Evolutionary conservation across 2,797 vertebrate genomes (phyloP).

Genomic region (Bovichtus diacanthus): DNA sequence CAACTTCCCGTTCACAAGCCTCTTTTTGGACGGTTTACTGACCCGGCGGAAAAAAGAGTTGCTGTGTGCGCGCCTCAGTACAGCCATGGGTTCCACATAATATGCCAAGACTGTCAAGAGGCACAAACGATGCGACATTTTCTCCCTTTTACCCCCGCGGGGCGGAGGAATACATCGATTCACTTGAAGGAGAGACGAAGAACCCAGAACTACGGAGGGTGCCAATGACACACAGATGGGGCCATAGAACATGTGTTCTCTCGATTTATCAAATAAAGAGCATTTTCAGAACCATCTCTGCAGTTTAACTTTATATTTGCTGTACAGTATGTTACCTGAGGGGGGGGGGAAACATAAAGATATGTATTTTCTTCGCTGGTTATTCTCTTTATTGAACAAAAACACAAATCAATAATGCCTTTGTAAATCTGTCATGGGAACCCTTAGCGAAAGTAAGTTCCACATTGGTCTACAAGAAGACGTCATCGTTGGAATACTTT

Average conservation of each 20-base stretch:
- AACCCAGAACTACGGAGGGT: not conserved
- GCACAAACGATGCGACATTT: not conserved
- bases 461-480: constrained; percentile 36
- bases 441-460: constrained; percentile 33
- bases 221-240: not conserved
- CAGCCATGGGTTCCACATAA: constrained; percentile 22
- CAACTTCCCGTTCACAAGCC: not conserved
- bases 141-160: not conserved
- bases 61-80: not conserved
- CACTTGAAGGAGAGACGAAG: constrained; percentile 1
- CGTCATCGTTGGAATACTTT: constrained; percentile 51
- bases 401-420: constrained; percentile 16
- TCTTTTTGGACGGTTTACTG: constrained; percentile 5
- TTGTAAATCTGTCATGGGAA: constrained; percentile 41
- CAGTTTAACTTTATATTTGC: not conserved
- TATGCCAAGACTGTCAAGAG: constrained; percentile 23
- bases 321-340: not conserved
- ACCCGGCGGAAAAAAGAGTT: constrained; percentile 4
- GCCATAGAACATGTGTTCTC: not conserved
- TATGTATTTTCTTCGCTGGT: not conserved
- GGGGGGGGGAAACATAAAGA: not conserved
- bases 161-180: not conserved
- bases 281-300: not conserved
- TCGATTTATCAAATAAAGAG: not conserved
- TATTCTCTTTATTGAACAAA: constrained; percentile 19